A percentile compares a stretch with the other conserved stretches of the same genome.
Conservation (phyloP, 2,113 vertebrate species). For the Genyomyrus donnyi region DNA sequence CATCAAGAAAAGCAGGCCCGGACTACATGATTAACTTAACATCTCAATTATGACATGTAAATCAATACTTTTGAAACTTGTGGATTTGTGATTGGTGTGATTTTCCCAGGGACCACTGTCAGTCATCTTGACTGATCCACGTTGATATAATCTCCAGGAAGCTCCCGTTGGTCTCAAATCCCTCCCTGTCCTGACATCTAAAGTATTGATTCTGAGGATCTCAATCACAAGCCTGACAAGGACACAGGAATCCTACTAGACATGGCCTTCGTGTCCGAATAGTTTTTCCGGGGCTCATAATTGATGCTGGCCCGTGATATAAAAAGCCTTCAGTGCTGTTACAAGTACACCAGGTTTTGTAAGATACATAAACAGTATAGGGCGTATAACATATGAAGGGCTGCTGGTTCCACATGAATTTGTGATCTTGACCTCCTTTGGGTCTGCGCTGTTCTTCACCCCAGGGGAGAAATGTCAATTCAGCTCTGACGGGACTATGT, state of each 20-base stretch:
- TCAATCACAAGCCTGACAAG: conserved; percentile 2
- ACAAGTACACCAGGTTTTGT: neutral
- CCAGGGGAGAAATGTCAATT: neutral
- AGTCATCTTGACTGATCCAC: neutral
- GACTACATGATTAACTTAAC: neutral
- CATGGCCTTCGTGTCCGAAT: neutral
- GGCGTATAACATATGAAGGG: neutral
- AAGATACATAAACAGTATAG: neutral
- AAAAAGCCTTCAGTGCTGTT: neutral
- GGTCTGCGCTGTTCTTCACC: neutral
- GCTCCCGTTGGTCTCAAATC: neutral
- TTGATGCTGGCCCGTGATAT: neutral
- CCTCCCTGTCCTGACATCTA: neutral
- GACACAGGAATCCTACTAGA: neutral
- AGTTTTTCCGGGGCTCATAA: neutral
- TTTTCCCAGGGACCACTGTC: neutral
- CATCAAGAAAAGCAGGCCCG: neutral
- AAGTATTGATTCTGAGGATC: neutral
- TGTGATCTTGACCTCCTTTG: neutral
- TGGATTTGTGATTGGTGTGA: neutral
- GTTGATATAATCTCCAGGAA: neutral
- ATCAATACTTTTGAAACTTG: neutral
- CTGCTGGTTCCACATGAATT: neutral
- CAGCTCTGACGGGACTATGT: neutral
- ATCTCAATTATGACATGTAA: neutral